Conservation (phyloP, 2,113 vertebrate genomes). For the Coracopsis vasa region DNA sequence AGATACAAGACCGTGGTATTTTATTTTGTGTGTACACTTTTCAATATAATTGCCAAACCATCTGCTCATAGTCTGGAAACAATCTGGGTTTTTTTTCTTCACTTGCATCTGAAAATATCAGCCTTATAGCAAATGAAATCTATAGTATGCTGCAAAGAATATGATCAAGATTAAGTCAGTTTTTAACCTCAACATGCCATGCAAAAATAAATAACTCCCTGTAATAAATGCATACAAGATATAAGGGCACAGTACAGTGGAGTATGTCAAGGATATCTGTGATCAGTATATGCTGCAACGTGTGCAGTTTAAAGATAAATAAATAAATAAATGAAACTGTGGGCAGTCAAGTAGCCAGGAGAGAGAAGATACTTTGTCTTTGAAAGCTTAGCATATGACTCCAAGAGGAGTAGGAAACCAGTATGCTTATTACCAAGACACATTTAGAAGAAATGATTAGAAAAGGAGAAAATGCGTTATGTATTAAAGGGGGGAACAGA, state of each 20-base stretch:
- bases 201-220: background rate
- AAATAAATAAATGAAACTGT: background rate
- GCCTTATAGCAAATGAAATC: background rate
- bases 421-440: background rate
- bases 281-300: background rate
- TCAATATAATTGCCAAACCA: slow-evolving; percentile 8
- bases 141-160: background rate
- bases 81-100: background rate
- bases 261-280: background rate
- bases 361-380: background rate
- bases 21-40: background rate
- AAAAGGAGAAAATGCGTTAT: background rate
- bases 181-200: background rate
- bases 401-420: background rate
- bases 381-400: background rate
- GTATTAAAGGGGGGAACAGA: background rate
- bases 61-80: slow-evolving; percentile 1
- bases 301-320: background rate
- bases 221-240: background rate
- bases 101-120: background rate
- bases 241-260: background rate
- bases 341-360: background rate
- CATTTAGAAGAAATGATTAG: background rate
- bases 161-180: background rate
- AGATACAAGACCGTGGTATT: background rate